These are phyloP conservation scores for Boleophthalmus pectinirostris DNA, from an alignment of 2,113 vertebrate genomes.

Conservation along the genomic window DNA sequence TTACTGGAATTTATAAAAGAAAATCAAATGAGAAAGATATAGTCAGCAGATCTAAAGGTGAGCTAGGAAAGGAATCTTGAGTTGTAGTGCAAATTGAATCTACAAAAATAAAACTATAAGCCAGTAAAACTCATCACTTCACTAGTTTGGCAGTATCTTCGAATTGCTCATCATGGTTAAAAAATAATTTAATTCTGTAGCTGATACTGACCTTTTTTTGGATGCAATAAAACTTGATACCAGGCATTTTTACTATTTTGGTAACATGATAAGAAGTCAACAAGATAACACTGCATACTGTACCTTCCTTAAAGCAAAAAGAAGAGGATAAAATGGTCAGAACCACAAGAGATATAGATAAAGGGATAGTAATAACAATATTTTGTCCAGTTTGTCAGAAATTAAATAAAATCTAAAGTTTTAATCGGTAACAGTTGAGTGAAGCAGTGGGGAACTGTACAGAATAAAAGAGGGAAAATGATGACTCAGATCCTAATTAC, in stretches of 20 bases:
- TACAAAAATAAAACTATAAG: not conserved
- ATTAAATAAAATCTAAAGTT: not conserved
- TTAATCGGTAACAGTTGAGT: not conserved
- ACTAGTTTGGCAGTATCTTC: not conserved
- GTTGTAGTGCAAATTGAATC: not conserved
- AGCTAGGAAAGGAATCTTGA: not conserved
- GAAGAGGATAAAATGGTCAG: not conserved
- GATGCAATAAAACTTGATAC: too few relatives aligned
- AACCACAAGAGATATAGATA: not conserved
- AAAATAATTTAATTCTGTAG: too few relatives aligned
- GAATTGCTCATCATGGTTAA: not conserved
- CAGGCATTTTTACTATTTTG: too few relatives aligned
- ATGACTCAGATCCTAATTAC: slow-evolving; percentile 12
- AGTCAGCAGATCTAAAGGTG: not conserved
- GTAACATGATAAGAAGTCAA: too few relatives aligned
- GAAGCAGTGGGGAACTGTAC: not conserved
- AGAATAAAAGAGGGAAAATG: slow-evolving; percentile 2
- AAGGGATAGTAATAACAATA: not conserved
- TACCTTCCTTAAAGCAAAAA: not conserved
- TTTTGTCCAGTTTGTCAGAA: not conserved
- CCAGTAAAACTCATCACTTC: not conserved
- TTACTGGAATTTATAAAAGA: not conserved
- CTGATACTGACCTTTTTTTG: too few relatives aligned
- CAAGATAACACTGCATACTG: too few relatives aligned
- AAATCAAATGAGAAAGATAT: not conserved